Conservation (phyloP, 1,140 invertebrate species). For the Schmidtea mediterranea region DNA sequence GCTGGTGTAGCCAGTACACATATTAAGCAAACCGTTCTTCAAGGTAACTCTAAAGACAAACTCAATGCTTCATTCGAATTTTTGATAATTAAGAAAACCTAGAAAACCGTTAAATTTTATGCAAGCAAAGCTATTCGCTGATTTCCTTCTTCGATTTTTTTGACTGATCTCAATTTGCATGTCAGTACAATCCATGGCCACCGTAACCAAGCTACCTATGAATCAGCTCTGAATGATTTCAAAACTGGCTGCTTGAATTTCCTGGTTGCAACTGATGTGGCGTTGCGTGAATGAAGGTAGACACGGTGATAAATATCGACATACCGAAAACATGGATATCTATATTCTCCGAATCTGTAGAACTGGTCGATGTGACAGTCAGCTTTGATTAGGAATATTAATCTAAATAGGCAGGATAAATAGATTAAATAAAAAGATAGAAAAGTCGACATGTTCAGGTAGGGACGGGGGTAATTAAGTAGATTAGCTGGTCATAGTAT, state of each 20-base stretch:
- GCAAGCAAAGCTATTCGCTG: constrained; percentile 55
- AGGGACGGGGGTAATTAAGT: no score
- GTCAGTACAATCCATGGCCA: constrained; percentile 30
- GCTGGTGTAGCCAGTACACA: constrained; percentile 64
- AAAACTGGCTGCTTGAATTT: constrained; percentile 32
- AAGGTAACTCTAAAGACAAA: constrained; percentile 42
- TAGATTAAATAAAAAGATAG: no score
- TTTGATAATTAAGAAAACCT: constrained; percentile 14
- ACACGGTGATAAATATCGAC: constrained; percentile 70
- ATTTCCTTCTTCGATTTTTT: constrained; percentile 39
- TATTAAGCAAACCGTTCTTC: constrained; percentile 50
- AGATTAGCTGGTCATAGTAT: no score
- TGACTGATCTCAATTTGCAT: constrained; percentile 9
- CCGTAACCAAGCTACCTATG: constrained; percentile 55
- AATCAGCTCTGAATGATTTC: constrained; percentile 57
- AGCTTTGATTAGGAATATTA: no score
- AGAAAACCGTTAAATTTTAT: constrained; percentile 58
- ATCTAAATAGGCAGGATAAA: no score
- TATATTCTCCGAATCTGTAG: constrained; percentile 81
- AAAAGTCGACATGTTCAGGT: no score
- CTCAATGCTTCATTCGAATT: constrained; percentile 17
- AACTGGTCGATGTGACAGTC: constrained; percentile 68
- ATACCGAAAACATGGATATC: constrained; percentile 54
- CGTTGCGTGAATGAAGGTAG: constrained; percentile 51
- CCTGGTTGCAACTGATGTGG: constrained; percentile 70